Evolutionary conservation across 2,113 vertebrate species (phyloP), one percentile per base, ranked within the genome.

Genomic region (Cercocebus atys): DNA sequence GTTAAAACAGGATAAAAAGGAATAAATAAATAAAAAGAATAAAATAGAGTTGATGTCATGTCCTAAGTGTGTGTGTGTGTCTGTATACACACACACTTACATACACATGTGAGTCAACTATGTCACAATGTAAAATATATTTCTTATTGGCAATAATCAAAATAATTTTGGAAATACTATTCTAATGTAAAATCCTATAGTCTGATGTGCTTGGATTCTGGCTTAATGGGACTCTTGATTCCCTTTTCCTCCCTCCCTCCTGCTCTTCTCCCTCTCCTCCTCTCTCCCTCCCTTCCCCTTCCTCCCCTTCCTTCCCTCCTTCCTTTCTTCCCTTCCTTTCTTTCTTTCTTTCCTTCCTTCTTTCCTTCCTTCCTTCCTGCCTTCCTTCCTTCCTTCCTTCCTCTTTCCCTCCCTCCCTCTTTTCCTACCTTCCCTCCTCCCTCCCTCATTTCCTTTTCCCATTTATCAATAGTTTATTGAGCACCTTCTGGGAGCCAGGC

Each of bases 141-240:
- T 80, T 81, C 35, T 45, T 91, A 88, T 5, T 80, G 90, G 30
- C 35, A 45, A 47, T 68, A 20, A 73, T 87, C 7, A 81, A 59
- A 95, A 68, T 25, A 30, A 6, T 87, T 92, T 85, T 92, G 66
- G 45, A 95, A 94, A 87, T 22, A 61, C 22, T n/a, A 22, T 23
- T 90, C 10, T 87, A 83, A 68, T 83, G 68, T 50, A 75, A 88
- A 93, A 7, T 50, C 17, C 38, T 25, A 57, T 57, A 66, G 38
- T 30, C n/a, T 82, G 50, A 50, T 55, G 7, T 70, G 16, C 45
- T 78, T 89, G 12, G 30, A 6, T 73, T 72, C 52, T 79, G 57
- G 23, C 38, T 40, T 78, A 68, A 73, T 12, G 50, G 30, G 88
- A 81, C 13, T 76, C 12, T 32, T 5, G 7, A 64, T 64, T 92